Base-by-base conservation (phyloP, 2,113 vertebrate genomes). In the Cervus canadensis region DNA sequence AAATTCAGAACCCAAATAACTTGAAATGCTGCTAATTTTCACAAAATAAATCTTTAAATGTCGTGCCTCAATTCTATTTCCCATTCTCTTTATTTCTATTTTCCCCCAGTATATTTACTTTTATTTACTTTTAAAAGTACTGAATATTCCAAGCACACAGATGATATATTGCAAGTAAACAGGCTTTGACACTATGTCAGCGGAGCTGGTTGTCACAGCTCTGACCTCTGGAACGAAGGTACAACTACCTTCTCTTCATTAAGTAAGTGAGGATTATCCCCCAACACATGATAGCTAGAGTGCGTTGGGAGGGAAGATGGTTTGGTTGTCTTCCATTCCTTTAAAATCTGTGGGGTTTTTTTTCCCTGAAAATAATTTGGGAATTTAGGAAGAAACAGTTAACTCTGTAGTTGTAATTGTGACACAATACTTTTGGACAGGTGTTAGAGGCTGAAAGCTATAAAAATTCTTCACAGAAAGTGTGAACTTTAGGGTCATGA, bases 221-320 rank as follows among this genome's bases (percentile, higher is more conserved):
- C 67, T 97, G 95, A 96, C 76, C 95, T 96, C 92, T 95, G 79
- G 64, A 93, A 96, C 2, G 0, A 94, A 96, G 81, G 82, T 74
- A 23, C 17, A 87, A 40, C 4, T 64, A 48, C 48, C 10, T 15
- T 59, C 64, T 78, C 67, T 60, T 83, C 60, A 57, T 88, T 89
- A 50, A 83, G 78, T 43, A 50, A 87, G 59, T 28, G 26, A 93
- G 45, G 87, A 88, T 94, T 94, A 74, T 52, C 56, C 36, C n/a
- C 36, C 36, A 83, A 87, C 9, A 52, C 21, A 45, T 23, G 43
- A 87, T 17, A 84, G 48, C 40, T 45, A 67, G 83, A 59, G 57
- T 74, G 16, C 57, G 5, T 30, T 79, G 48, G 21, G 21, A 82
- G 25, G 43, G 91, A 90, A 94, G 60, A 56, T 62, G 14, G 60